Evolutionary conservation across 2,113 vertebrate species (phyloP), one percentile per base, ranked within the genome.

Genomic region (Rhabdomys dilectus): DNA sequence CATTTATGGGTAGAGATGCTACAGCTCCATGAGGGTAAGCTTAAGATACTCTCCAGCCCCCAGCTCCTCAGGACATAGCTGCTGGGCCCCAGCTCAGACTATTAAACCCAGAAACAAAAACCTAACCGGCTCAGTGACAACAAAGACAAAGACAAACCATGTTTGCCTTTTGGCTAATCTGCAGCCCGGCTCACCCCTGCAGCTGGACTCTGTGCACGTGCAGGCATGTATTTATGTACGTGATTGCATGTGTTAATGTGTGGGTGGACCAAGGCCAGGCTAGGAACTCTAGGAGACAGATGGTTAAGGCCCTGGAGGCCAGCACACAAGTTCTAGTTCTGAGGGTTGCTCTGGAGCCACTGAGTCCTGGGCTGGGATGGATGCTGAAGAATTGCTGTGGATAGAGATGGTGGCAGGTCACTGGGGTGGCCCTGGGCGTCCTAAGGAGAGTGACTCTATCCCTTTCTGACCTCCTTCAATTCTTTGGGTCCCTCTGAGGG

Each of bases 111-210:
- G 91, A 94, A 85, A 62, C 39, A 60, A 70, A 95, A 87, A 48
- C 1, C 84, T 72, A n/a, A 24, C 34, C 48, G 19, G 51, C 58
- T 88, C 80, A 12, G 58, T 42, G 76, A 68, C 21, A 10, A 36
- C 89, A 82, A 80, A 93, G 91, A 96, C 96, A 97, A 96, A 97
- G 95, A 64, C 22, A 92, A 93, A 78, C 0, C 51, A 42, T 96
- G 94, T 97, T 97, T 98, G 86, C 56, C 91, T 97, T 97, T 96
- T 64, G 91, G 96, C 96, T 97, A 88, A 97, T 97, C 96, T 66
- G 21, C 68, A 84, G 91, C 72, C 92, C 81, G 29, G 81, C 58
- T 94, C 0, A 1, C 60, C 75, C 76, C 0, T 3, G 84, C 95
- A 93, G 96, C 97, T 97, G 96, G 90, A 68, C 73, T 84, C 88